phyloP scores from a whole-genome alignment of 2,113 vertebrate genomes.

The Hemibagrus wyckioides region DNA sequence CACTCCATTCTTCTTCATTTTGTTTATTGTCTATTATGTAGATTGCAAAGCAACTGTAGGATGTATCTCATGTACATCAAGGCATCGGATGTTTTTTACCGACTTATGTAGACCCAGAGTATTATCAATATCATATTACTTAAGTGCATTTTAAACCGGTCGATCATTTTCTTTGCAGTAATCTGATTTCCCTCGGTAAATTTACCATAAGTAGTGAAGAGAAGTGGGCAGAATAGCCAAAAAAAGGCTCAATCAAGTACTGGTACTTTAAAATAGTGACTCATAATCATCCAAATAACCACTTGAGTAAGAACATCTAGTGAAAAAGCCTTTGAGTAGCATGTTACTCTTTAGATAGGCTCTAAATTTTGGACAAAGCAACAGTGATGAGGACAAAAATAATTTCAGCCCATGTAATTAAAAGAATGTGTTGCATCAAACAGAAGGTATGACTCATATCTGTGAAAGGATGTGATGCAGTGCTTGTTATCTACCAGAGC shows the following conservation, averaged over 20 bases:
- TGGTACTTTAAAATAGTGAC: constrained; percentile 9
- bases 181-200: not conserved
- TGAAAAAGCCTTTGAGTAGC: not conserved
- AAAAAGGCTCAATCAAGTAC: not conserved
- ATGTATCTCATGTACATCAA: not conserved
- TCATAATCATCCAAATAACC: not conserved
- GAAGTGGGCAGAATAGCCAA: not conserved
- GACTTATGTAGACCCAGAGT: not conserved
- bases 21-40: not conserved
- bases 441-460: not conserved
- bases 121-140: not conserved
- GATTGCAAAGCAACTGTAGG: not conserved
- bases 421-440: not conserved
- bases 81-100: not conserved
- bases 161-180: not conserved
- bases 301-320: not conserved
- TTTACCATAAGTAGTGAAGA: not conserved
- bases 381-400: not conserved
- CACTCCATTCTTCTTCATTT: not conserved
- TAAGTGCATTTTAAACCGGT: not conserved
- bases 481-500: not conserved
- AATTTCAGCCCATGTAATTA: not conserved
- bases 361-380: not conserved
- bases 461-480: not conserved
- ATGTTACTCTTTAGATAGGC: not conserved